Base-by-base conservation (phyloP, 2,797 vertebrate species). In the Alfaro cultratus region DNA sequence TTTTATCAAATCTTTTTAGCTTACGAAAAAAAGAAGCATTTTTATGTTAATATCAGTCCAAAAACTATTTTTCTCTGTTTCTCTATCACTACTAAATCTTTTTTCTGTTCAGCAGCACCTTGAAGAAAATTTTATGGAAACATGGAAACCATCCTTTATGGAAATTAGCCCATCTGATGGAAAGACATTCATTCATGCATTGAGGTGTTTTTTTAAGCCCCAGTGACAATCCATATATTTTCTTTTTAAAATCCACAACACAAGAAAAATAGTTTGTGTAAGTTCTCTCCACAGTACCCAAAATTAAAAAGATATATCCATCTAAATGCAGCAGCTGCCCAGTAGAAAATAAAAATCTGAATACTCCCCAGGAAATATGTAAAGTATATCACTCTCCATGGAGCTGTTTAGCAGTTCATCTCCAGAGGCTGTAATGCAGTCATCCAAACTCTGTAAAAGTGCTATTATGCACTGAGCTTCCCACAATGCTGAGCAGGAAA, bases 381-480 rank as follows among this genome's bases (percentile, higher is more conserved):
- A 46, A 1, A 74, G 55, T 67, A 64, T 85, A 64, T 6, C 1
- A 11, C 64, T 68, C 77, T 67, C n/a, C 60, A 1, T 41, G 71
- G 75, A 88, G 70, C 45, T 83, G 55, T 86, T 84, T 85, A 92
- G 93, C 88, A 81, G 80, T 75, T 83, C 5, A 87, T 92, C 87
- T 92, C 78, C 82, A 80, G 83, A 60, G 79, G 86, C 53, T 76
- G 53, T 89, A 87, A 92, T 90, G 87, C 88, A 91, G 83, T 86
- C 86, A 85, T 90, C 87, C 85, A 51, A 78, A 46, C 80, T 53
- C 74, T 82, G 70, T 72, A 74, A 83, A 86, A 86, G 85, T 43
- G 13, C 81, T 68, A 75, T 85, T 70, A 87, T 91, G 77, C 83
- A 81, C 57, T 82, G 83, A 62, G 83, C 86, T 84, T 83, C 70